phyloP scores from a whole-genome alignment of 2,888 invertebrate species.

The Drosophila meridiana region DNA sequence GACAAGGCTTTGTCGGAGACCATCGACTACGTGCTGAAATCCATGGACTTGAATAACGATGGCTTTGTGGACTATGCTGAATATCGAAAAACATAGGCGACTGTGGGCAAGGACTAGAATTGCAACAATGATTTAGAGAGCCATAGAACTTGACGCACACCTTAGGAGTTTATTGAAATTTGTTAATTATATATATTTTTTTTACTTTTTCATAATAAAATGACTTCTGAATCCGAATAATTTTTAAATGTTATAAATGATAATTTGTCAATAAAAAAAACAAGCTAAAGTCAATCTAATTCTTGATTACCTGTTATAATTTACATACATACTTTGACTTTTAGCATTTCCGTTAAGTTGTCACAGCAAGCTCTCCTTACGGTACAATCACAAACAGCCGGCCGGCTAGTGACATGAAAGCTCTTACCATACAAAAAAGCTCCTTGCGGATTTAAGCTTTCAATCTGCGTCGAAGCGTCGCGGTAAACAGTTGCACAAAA shows the following conservation, averaged over 20 bases:
- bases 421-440: conserved; percentile 46
- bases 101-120: conserved; percentile 54
- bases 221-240: neutral
- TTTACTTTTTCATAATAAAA: conserved; percentile 46
- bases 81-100: conserved; percentile 84
- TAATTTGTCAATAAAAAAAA: too few relatives aligned
- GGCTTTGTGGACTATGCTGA: conserved; percentile 90
- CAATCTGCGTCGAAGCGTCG: conserved; percentile 59
- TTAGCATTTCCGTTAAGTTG: neutral
- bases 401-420: conserved; percentile 40
- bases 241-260: too few relatives aligned
- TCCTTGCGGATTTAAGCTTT: conserved; percentile 26
- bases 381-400: conserved; percentile 43
- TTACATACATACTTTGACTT: neutral
- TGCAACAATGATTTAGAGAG: conserved; percentile 6
- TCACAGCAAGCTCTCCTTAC: conserved; percentile 1
- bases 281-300: neutral
- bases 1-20: conserved; percentile 87
- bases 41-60: conserved; percentile 90
- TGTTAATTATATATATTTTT: conserved; percentile 38
- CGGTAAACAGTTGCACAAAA: conserved; percentile 36
- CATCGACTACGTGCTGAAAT: conserved; percentile 88
- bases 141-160: conserved; percentile 24
- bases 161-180: conserved; percentile 23
- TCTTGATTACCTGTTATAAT: neutral